These are phyloP conservation scores for Zoroaster sp. DNA, from an alignment of 53 echinoderm and acorn worm species.

Conservation along the genomic window DNA sequence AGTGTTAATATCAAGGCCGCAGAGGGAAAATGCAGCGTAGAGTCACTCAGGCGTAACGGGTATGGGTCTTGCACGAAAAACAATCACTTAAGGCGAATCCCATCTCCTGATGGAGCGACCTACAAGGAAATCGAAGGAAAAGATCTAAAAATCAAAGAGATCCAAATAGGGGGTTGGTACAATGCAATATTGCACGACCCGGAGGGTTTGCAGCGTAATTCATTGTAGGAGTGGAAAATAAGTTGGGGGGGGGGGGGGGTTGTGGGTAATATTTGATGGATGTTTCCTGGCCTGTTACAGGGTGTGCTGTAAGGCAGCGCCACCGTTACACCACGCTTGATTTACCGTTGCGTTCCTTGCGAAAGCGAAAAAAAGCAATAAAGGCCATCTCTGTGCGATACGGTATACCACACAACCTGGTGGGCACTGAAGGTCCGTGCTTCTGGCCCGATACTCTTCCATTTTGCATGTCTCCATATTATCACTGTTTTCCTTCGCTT, in stretches of 20 bases:
- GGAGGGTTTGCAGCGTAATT: background rate
- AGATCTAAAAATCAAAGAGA: background rate
- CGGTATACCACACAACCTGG: background rate
- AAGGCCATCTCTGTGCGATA: background rate
- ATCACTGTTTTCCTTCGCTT: constrained; percentile 47
- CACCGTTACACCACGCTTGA: constrained; percentile 39
- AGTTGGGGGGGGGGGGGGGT: background rate
- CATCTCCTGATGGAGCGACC: background rate
- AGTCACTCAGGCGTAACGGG: constrained; percentile 24
- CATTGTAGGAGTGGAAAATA: background rate
- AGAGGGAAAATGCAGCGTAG: background rate
- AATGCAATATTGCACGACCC: background rate
- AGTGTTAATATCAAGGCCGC: constrained; percentile 13
- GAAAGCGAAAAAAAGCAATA: constrained; percentile 21
- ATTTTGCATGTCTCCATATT: background rate
- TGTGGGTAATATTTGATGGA: constrained; percentile 26
- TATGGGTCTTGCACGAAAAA: constrained; percentile 23
- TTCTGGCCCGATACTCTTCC: background rate
- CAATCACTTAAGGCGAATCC: constrained; percentile 12
- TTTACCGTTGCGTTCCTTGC: constrained; percentile 21
- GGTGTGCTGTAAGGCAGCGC: background rate
- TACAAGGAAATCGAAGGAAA: background rate
- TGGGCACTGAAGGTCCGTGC: constrained; percentile 5
- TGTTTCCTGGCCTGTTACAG: constrained; percentile 6
- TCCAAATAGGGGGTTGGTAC: background rate